A percentile compares a stretch with the other conserved stretches of the same genome.
These are phyloP conservation scores for Channallabes apus DNA, from an alignment of 2,797 vertebrate genomes.

Conservation along the genomic window DNA sequence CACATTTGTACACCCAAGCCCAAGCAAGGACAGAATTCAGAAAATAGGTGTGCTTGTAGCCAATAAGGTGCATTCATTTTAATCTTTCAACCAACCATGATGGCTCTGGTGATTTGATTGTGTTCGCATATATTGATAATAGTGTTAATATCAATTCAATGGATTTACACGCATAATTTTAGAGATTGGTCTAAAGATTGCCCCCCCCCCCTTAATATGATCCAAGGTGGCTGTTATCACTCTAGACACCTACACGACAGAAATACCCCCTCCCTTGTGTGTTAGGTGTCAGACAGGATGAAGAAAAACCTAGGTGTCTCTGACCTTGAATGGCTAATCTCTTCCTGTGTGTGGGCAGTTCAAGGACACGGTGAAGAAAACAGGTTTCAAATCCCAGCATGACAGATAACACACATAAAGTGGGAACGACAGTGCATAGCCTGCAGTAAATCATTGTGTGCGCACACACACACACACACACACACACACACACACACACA, in stretches of 20 bases:
- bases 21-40: background rate
- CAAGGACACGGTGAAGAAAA: slow-evolving; percentile 37
- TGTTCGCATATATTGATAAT: slow-evolving; percentile 3
- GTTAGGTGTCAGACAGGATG: slow-evolving; percentile 19
- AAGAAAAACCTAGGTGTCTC: slow-evolving; percentile 22
- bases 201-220: background rate
- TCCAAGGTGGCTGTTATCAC: slow-evolving; percentile 9
- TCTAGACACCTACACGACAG: slow-evolving; percentile 18
- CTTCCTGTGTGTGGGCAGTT: slow-evolving; percentile 36
- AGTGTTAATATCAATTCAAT: background rate
- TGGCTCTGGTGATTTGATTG: background rate
- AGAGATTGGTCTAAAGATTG: background rate
- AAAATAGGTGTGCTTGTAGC: background rate
- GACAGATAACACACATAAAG: slow-evolving; percentile 42
- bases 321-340: slow-evolving; percentile 32
- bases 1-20: background rate
- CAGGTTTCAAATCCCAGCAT: slow-evolving; percentile 1
- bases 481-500: background rate
- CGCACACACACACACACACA: background rate
- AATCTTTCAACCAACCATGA: slow-evolving; percentile 2
- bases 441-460: slow-evolving; percentile 15
- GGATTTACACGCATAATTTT: slow-evolving; percentile 15
- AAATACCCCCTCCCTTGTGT: slow-evolving; percentile 22
- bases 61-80: background rate
- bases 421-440: slow-evolving; percentile 1